Percentiles rank a stretch among this genome's conserved stretches.
These are phyloP conservation scores for Crocallis elinguaria DNA, from an alignment of 2,888 invertebrate species.

Conservation along the genomic window DNA sequence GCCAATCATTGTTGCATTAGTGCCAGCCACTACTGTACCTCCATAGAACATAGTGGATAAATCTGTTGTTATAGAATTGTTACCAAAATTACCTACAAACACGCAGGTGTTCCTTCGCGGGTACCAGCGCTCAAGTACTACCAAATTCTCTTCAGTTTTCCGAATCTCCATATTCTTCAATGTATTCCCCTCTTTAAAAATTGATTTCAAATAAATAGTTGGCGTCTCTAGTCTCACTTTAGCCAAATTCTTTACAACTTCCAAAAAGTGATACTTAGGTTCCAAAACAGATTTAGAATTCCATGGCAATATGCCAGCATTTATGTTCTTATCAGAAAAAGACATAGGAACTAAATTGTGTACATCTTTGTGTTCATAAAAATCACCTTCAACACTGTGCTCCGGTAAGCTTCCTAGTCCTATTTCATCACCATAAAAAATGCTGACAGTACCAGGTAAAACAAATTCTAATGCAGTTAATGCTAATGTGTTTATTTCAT, in stretches of 20 bases:
- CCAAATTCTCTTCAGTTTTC: slow-evolving; percentile 86
- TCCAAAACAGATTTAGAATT: slow-evolving; percentile 82
- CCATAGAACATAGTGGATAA: slow-evolving; percentile 91
- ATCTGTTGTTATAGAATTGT: slow-evolving; percentile 86
- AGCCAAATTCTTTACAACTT: slow-evolving; percentile 85
- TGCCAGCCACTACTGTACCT: slow-evolving; percentile 82
- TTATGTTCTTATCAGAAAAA: slow-evolving; percentile 75
- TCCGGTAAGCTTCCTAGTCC: slow-evolving; percentile 85
- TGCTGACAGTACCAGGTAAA: slow-evolving; percentile 93
- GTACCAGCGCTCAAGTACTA: slow-evolving; percentile 91
- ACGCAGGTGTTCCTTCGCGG: slow-evolving; percentile 91
- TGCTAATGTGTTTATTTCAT: slow-evolving; percentile 87
- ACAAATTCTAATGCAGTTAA: slow-evolving; percentile 90
- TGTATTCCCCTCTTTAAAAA: slow-evolving; percentile 86
- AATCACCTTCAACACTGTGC: slow-evolving; percentile 82
- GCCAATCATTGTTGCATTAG: slow-evolving; percentile 67
- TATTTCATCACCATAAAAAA: slow-evolving; percentile 97
- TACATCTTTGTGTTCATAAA: slow-evolving; percentile 85
- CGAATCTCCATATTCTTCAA: slow-evolving; percentile 88
- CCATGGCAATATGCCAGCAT: slow-evolving; percentile 86
- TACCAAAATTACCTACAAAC: slow-evolving; percentile 90
- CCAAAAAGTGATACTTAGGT: slow-evolving; percentile 79
- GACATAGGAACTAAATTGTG: slow-evolving; percentile 90
- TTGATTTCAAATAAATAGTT: slow-evolving; percentile 89
- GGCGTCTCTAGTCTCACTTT: slow-evolving; percentile 86